Conservation (phyloP, 2,797 vertebrate species). For the Falco peregrinus region DNA sequence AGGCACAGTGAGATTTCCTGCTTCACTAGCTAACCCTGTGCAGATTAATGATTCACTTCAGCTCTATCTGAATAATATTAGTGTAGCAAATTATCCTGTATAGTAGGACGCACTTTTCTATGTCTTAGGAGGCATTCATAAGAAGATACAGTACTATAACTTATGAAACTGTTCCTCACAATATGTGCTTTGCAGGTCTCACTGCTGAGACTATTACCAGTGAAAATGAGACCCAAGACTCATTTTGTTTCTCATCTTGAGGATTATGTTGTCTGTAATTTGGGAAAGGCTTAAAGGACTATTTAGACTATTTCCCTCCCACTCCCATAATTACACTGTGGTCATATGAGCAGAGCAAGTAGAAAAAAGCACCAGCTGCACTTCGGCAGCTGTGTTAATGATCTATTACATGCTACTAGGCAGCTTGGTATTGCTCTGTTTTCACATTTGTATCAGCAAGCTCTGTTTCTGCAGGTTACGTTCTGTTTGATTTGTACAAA, state of each 20-base stretch:
- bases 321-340: not conserved
- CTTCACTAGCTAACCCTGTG: conserved; percentile 66
- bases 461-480: not conserved
- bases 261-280: conserved; percentile 47
- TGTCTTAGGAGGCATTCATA: conserved; percentile 63
- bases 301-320: conserved; percentile 26
- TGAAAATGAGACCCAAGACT: conserved; percentile 53
- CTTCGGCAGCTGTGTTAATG: not conserved
- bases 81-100: conserved; percentile 63
- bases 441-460: not conserved
- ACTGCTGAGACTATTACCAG: conserved; percentile 46
- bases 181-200: not conserved
- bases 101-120: conserved; percentile 55
- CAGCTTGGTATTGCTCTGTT: not conserved
- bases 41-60: conserved; percentile 71
- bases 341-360: not conserved
- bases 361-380: not conserved
- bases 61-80: conserved; percentile 73
- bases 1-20: conserved; percentile 68
- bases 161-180: conserved; percentile 16
- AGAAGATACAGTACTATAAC: not conserved
- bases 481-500: not conserved
- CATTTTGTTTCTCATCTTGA: conserved; percentile 38
- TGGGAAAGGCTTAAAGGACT: not conserved
- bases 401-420: not conserved